These are phyloP conservation scores for Melanaphis sacchari DNA, from an alignment of 1,140 invertebrate genomes.

Conservation along the genomic window DNA sequence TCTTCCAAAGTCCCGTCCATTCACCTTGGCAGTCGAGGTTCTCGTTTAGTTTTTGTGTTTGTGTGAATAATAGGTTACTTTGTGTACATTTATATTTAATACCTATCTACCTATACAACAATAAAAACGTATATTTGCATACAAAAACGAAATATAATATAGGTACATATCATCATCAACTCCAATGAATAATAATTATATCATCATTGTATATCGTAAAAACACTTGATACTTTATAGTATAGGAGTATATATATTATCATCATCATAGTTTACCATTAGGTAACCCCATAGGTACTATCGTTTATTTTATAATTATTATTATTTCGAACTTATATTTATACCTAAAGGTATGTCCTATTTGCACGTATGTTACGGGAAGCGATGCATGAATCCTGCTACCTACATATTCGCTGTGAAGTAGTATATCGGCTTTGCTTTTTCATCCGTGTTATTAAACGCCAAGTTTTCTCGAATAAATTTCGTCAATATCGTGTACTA, in stretches of 20 bases:
- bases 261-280: neutral
- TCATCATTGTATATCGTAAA: neutral
- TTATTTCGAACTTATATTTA: neutral
- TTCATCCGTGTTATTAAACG: constrained; percentile 41
- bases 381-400: neutral
- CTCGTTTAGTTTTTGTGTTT: neutral
- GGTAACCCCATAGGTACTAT: neutral
- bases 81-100: neutral
- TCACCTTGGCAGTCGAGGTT: constrained; percentile 27
- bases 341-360: neutral
- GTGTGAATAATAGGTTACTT: neutral
- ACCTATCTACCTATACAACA: neutral
- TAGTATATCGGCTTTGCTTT: constrained; percentile 26
- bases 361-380: neutral
- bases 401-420: neutral
- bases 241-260: neutral
- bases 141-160: neutral
- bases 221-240: neutral
- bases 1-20: neutral
- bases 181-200: neutral
- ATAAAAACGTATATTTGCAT: constrained; percentile 3
- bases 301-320: neutral
- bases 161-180: neutral
- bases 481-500: neutral
- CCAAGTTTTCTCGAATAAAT: neutral